Base-by-base conservation (phyloP, 2,113 vertebrate species). In the Epinephelus cyanopodus region DNA sequence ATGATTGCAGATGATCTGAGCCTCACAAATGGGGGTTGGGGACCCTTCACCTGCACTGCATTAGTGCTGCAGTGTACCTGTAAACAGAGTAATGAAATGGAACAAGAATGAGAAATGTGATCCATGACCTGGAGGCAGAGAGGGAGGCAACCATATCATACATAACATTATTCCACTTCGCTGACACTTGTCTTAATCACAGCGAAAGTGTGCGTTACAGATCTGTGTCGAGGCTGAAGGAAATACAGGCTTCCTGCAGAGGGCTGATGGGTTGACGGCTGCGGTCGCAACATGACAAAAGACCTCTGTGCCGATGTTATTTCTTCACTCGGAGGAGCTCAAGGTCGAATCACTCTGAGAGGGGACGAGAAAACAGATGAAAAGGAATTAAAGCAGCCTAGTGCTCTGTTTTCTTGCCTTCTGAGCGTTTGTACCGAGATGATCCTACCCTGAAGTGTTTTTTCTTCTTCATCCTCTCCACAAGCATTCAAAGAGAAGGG, bases 291-390 rank as follows among this genome's bases (percentile, higher is more conserved):
- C 70, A 47, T 82, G 80, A 91, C 82, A 71, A 85, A 86, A 82
- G 82, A 85, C 58, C 74, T 78, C 52, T 27, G 79, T 0, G 79
- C 82, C n/a, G 25, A 23, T 67, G 79, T 56, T 69, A 3, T 37
- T 76, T 3, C 52, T 74, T 42, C 61, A 47, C 69, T 69, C 75
- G 1, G 5, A 54, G 72, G 37, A 78, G 27, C 84, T 85, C 73
- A 87, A 89, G 82, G 89, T 91, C 77, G 4, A 65, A 72, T 19
- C 12, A 14, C 75, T 84, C 17, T 21, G n/a, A 73, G 67, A 66
- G 61, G 25, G 21, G 69, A 45, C 29, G 23, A 64, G 53, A 62
- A 69, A 65, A 11, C 17, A 37, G 66, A 81, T 68, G 74, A 67
- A 69, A 67, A 67, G 48, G 79, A 82, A 63, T 82, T 58, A 84